These are phyloP conservation scores for Lobophora halterata DNA, from an alignment of 2,888 invertebrate genomes.

Conservation along the genomic window DNA sequence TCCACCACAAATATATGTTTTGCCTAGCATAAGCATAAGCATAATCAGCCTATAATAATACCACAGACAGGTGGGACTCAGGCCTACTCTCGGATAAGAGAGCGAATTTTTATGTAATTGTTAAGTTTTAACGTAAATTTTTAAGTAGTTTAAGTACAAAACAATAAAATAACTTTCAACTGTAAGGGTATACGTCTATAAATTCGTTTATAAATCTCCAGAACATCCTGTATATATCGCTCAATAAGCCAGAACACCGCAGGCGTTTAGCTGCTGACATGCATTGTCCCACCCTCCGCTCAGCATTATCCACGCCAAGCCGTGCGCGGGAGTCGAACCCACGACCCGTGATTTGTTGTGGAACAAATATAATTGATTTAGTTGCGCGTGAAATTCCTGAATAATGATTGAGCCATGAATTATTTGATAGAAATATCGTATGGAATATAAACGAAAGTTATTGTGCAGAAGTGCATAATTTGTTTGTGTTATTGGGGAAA, in stretches of 20 bases:
- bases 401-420: no score
- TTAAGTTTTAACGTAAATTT: no score
- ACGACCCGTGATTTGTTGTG: conserved; percentile 45
- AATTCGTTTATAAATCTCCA: neutral
- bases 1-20: no score
- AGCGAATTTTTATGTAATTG: no score
- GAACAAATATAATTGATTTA: conserved; percentile 69
- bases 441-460: neutral
- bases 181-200: neutral
- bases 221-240: conserved; percentile 42
- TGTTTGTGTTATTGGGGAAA: no score
- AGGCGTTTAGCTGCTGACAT: conserved; percentile 72
- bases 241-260: conserved; percentile 66
- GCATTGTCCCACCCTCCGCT: conserved; percentile 56
- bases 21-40: no score
- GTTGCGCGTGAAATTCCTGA: conserved; percentile 69
- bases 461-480: no score
- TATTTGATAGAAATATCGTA: no score
- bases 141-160: neutral
- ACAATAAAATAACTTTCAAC: neutral
- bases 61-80: no score
- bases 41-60: no score
- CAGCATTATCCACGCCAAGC: conserved; percentile 36
- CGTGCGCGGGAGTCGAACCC: conserved; percentile 54
- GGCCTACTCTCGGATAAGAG: no score